Evolutionary conservation across 2,888 invertebrate genomes (phyloP).

Genomic region (Tanaodytes sp.): DNA sequence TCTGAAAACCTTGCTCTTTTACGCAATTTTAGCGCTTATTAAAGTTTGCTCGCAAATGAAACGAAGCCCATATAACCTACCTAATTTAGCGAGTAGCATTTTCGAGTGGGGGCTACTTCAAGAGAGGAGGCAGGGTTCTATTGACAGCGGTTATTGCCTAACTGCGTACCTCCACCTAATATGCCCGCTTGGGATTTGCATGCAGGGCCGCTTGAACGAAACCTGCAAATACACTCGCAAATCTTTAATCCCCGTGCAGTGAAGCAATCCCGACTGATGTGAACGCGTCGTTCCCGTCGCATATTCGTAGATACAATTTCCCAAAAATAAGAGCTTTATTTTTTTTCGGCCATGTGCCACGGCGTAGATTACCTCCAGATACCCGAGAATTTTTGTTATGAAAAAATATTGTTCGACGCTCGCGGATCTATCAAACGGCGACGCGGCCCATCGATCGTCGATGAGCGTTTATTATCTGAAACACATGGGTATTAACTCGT

Average conservation of each 20-base stretch:
- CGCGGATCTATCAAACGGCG: too few relatives aligned
- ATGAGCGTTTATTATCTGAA: too few relatives aligned
- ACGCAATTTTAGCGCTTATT: constrained; percentile 74
- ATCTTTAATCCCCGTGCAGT: constrained; percentile 68
- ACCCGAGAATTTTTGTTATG: constrained; percentile 27
- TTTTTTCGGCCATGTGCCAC: constrained; percentile 35
- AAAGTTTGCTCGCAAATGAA: constrained; percentile 74
- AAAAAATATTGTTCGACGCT: constrained; percentile 45
- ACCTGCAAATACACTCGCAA: constrained; percentile 70
- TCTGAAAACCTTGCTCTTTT: constrained; percentile 74
- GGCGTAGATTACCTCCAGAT: constrained; percentile 34
- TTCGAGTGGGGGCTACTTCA: constrained; percentile 72
- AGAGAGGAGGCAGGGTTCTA: constrained; percentile 68
- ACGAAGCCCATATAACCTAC: constrained; percentile 74
- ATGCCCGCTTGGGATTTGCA: constrained; percentile 71
- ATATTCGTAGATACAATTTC: constrained; percentile 52
- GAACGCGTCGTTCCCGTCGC: constrained; percentile 53
- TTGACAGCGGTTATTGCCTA: constrained; percentile 74
- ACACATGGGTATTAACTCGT: constrained; percentile 6
- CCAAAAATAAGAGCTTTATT: constrained; percentile 49
- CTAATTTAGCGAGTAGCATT: constrained; percentile 74
- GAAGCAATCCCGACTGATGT: constrained; percentile 52
- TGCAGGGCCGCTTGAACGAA: constrained; percentile 70
- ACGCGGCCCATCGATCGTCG: constrained; percentile 29
- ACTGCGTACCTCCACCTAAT: constrained; percentile 73